These are phyloP conservation scores for Galerucella pusilla DNA, from an alignment of 2,888 invertebrate genomes.

Conservation along the genomic window DNA sequence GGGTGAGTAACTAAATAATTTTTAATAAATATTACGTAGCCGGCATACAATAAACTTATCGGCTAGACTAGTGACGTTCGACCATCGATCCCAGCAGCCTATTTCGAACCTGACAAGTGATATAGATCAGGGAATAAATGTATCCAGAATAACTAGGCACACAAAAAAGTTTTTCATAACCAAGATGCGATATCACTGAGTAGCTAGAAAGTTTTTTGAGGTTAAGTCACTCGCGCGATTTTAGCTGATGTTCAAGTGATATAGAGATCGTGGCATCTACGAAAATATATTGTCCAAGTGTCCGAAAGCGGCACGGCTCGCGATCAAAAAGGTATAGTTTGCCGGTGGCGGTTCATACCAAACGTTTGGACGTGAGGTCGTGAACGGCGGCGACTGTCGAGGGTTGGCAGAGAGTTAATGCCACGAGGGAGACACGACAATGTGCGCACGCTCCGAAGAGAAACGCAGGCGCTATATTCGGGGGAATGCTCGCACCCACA, in stretches of 20 bases:
- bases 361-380: conserved; percentile 59
- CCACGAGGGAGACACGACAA: conserved; percentile 61
- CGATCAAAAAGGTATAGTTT: conserved; percentile 43
- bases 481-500: conserved; percentile 50
- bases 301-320: conserved; percentile 44
- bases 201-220: conserved; percentile 16
- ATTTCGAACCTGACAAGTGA: not conserved
- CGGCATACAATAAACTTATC: conserved; percentile 41
- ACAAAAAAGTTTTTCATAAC: conserved; percentile 16
- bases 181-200: conserved; percentile 16
- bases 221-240: conserved; percentile 18
- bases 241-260: not conserved
- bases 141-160: conserved; percentile 23
- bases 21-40: conserved; percentile 32
- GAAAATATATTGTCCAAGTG: conserved; percentile 38
- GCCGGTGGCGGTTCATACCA: conserved; percentile 59
- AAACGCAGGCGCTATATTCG: conserved; percentile 55
- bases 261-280: conserved; percentile 4
- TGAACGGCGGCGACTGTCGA: conserved; percentile 64
- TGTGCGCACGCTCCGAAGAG: conserved; percentile 60
- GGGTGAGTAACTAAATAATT: conserved; percentile 45
- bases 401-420: conserved; percentile 61
- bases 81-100: conserved; percentile 36
- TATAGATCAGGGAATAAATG: conserved; percentile 11
- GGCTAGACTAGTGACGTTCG: conserved; percentile 54